A percentile compares a stretch with the other conserved stretches of the same genome.
These are phyloP conservation scores for Drosophila seguyi DNA, from an alignment of 1,140 invertebrate genomes.

Conservation along the genomic window DNA sequence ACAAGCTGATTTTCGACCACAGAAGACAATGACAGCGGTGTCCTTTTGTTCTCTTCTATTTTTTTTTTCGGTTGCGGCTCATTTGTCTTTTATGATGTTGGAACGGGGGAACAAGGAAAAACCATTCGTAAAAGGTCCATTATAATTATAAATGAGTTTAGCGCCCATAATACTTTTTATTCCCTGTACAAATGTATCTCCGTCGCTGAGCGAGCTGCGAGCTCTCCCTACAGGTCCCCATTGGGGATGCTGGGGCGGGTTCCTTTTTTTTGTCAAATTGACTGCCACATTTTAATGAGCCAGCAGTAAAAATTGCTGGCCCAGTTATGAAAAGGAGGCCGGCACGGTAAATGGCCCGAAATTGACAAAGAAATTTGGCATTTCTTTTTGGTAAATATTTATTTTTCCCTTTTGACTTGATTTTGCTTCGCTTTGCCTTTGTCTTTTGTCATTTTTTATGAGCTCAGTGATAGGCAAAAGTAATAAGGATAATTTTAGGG, in stretches of 20 bases:
- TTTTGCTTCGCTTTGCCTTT: constrained; percentile 16
- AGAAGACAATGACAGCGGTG: constrained; percentile 43
- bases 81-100: constrained; percentile 83
- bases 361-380: constrained; percentile 49
- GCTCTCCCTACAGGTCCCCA: constrained; percentile 27
- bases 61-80: constrained; percentile 72
- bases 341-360: constrained; percentile 19
- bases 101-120: constrained; percentile 30
- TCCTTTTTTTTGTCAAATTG: constrained; percentile 68
- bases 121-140: constrained; percentile 78
- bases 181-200: constrained; percentile 38
- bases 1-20: constrained; percentile 73
- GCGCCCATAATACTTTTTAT: constrained; percentile 78
- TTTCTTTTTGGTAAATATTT: constrained; percentile 58
- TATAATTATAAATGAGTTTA: constrained; percentile 85
- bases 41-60: constrained; percentile 25
- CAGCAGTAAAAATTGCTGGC: constrained; percentile 77
- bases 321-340: constrained; percentile 52
- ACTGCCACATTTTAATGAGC: constrained; percentile 79
- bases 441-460: constrained; percentile 17
- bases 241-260: constrained; percentile 22
- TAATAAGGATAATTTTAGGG: constrained; percentile 5
- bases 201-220: constrained; percentile 3
- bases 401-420: constrained; percentile 36
- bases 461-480: constrained; percentile 17